Conservation (phyloP, 2,113 vertebrate genomes). For the Globicephala melas region DNA sequence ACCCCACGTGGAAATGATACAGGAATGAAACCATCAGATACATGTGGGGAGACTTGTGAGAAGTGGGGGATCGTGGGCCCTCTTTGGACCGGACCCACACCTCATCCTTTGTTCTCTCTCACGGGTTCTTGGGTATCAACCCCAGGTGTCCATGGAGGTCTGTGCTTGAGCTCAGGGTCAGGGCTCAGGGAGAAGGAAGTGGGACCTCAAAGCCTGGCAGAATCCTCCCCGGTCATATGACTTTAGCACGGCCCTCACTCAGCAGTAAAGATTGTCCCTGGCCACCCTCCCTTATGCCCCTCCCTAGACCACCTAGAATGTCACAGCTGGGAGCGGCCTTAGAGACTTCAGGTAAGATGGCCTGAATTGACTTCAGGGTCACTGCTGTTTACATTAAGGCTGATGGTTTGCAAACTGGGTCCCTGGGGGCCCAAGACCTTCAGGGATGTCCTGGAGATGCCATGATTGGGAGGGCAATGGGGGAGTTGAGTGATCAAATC, state of each 20-base stretch:
- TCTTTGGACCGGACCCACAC: neutral
- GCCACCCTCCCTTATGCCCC: neutral
- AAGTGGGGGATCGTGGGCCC: neutral
- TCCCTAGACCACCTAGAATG: neutral
- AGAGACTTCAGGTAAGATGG: neutral
- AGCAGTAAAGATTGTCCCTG: neutral
- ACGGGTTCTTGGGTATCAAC: neutral
- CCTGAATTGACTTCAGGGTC: neutral
- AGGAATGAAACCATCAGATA: neutral
- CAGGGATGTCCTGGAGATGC: too few species aligned
- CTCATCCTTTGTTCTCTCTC: neutral
- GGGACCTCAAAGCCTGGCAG: neutral
- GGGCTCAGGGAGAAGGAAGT: neutral
- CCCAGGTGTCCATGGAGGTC: neutral
- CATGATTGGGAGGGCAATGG: neutral
- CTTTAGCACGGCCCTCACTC: neutral
- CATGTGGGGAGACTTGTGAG: neutral
- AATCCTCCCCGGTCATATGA: neutral
- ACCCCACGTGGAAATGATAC: rapidly evolving
- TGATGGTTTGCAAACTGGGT: neutral
- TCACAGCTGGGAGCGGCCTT: neutral
- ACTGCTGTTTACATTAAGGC: neutral
- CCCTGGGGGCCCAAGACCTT: neutral
- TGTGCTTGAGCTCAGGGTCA: neutral
- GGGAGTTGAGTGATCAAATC: neutral